Evolutionary conservation across 2,888 invertebrate genomes (phyloP).

Genomic region (Ochlodes sylvanus): DNA sequence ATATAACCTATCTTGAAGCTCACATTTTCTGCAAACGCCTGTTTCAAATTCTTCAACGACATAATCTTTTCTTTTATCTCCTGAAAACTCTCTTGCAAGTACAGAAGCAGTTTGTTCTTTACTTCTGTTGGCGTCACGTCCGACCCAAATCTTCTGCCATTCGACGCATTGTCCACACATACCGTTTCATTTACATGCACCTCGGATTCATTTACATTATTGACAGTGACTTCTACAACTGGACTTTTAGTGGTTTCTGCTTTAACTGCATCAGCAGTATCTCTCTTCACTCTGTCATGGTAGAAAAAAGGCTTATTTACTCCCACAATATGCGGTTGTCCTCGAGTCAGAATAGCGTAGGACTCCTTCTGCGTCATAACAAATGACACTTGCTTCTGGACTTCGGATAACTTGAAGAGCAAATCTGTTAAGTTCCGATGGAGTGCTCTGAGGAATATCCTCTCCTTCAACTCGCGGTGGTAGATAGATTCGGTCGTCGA

Average conservation of each 20-base stretch:
- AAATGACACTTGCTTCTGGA: slow-evolving; percentile 26
- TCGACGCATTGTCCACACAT: slow-evolving; percentile 2
- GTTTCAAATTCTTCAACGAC: slow-evolving; percentile 48
- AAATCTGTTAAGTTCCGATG: slow-evolving; percentile 39
- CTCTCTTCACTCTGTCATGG: slow-evolving; percentile 21
- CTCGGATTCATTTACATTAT: not conserved
- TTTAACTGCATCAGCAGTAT: not conserved
- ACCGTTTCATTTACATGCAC: not conserved
- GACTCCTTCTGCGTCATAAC: slow-evolving; percentile 16
- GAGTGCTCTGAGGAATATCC: slow-evolving; percentile 29
- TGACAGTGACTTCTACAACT: not conserved
- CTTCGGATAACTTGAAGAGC: slow-evolving; percentile 30
- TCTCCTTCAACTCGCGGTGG: slow-evolving; percentile 34
- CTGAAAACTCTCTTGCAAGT: slow-evolving; percentile 51
- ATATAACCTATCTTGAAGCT: slow-evolving; percentile 60
- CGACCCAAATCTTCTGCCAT: slow-evolving; percentile 35
- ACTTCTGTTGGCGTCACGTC: slow-evolving; percentile 41
- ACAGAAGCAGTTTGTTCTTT: slow-evolving; percentile 51
- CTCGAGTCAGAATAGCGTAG: not conserved
- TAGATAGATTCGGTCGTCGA: slow-evolving; percentile 10
- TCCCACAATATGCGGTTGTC: not conserved
- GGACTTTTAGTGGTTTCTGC: not conserved
- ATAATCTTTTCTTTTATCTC: slow-evolving; percentile 52
- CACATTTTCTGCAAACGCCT: slow-evolving; percentile 45
- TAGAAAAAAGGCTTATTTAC: not conserved